phyloP scores from a whole-genome alignment of 2,888 invertebrate species.

The Yponomeuta plumbellus region DNA sequence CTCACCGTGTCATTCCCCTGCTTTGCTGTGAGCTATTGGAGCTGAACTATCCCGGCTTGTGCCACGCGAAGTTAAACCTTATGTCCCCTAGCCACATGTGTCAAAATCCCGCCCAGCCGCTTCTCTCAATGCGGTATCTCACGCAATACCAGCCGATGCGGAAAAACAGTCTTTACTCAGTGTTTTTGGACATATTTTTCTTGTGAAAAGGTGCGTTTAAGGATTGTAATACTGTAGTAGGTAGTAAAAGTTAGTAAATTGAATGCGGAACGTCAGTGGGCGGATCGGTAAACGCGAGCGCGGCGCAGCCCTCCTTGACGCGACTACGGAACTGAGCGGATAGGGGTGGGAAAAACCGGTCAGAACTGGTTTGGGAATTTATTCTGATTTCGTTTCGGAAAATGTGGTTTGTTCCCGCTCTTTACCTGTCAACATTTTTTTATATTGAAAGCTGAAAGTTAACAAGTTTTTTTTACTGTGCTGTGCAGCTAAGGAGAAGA shows the following conservation, averaged over 20 bases:
- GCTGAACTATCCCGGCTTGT: constrained; percentile 66
- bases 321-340: constrained; percentile 39
- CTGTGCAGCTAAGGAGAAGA: too few species aligned
- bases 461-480: too few species aligned
- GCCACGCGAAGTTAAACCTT: constrained; percentile 69
- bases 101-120: constrained; percentile 38
- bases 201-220: constrained; percentile 13
- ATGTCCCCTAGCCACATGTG: constrained; percentile 68
- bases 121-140: neutral
- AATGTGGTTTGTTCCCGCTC: neutral
- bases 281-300: constrained; percentile 42
- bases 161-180: neutral
- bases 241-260: constrained; percentile 17
- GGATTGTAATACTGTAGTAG: neutral
- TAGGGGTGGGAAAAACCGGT: constrained; percentile 1
- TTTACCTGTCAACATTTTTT: too few species aligned
- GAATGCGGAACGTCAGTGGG: constrained; percentile 32
- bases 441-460: too few species aligned
- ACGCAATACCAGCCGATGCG: neutral
- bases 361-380: neutral
- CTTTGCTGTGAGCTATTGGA: constrained; percentile 45
- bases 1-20: constrained; percentile 67
- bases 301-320: constrained; percentile 45
- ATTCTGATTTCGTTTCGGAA: neutral
- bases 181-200: constrained; percentile 23